These are phyloP conservation scores for Argyresthia goedartella DNA, from an alignment of 2,888 invertebrate species.

Conservation along the genomic window DNA sequence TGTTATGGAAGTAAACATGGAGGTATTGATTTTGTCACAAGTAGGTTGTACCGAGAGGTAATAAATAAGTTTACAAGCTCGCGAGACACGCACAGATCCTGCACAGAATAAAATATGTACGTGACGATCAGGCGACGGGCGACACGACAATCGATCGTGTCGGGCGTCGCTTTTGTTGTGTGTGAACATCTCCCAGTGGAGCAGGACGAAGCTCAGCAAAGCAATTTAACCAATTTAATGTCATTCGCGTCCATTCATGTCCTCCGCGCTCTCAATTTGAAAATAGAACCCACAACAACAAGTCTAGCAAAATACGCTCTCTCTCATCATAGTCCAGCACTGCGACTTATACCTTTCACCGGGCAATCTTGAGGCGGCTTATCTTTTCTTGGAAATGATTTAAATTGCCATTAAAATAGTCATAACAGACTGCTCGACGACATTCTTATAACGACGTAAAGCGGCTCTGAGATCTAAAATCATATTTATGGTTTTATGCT, in stretches of 20 bases:
- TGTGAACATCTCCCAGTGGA: slow-evolving; percentile 39
- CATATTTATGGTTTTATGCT: slow-evolving; percentile 24
- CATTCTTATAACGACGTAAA: slow-evolving; percentile 50
- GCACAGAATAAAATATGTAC: not conserved
- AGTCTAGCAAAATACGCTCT: slow-evolving; percentile 27
- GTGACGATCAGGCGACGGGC: slow-evolving; percentile 10
- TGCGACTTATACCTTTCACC: not conserved
- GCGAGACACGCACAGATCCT: not conserved
- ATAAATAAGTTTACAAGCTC: not conserved
- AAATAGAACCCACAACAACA: slow-evolving; percentile 56
- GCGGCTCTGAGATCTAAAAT: slow-evolving; percentile 27
- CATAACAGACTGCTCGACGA: slow-evolving; percentile 27
- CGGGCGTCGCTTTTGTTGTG: slow-evolving; percentile 10
- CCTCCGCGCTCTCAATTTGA: slow-evolving; percentile 59
- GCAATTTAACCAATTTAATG: slow-evolving; percentile 69
- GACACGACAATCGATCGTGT: slow-evolving; percentile 28
- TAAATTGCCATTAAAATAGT: slow-evolving; percentile 43
- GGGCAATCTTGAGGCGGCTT: not conserved
- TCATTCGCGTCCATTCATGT: slow-evolving; percentile 61
- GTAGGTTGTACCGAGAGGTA: no score
- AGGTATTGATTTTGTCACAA: no score
- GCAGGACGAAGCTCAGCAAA: slow-evolving; percentile 51
- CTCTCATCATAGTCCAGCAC: not conserved
- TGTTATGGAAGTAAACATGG: no score
- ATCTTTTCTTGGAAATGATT: slow-evolving; percentile 40